These are phyloP conservation scores for Scolopax bukidnonensis DNA, from an alignment of 2,797 vertebrate species.

Conservation along the genomic window DNA sequence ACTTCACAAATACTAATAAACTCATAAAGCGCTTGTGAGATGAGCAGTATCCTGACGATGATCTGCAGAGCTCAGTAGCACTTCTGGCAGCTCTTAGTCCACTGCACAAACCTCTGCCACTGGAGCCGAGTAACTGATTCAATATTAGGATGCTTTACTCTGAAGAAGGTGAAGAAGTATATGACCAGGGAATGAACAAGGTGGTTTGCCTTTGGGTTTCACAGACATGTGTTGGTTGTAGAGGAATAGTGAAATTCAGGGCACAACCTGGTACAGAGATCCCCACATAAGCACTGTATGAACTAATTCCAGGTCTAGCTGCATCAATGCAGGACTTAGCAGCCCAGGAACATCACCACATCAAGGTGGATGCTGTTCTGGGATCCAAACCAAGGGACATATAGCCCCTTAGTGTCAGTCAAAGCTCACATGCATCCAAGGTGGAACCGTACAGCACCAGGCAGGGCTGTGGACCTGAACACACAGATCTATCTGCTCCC, in stretches of 20 bases:
- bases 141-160: not conserved
- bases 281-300: not conserved
- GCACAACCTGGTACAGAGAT: not conserved
- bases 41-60: not conserved
- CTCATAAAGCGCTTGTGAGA: not conserved
- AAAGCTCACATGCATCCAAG: not conserved
- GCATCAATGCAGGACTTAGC: not conserved
- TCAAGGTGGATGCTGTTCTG: not conserved
- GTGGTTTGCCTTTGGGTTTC: not conserved
- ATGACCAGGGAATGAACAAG: not conserved
- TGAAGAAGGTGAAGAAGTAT: not conserved
- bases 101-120: not conserved
- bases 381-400: not conserved
- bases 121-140: not conserved
- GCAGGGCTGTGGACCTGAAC: not conserved
- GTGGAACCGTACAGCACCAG: not conserved
- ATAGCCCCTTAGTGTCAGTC: not conserved
- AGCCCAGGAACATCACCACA: not conserved
- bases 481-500: not conserved
- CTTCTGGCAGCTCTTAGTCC: not conserved
- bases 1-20: not conserved
- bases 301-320: not conserved
- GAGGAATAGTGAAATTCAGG: not conserved
- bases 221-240: not conserved
- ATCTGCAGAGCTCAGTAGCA: not conserved